phyloP scores from a whole-genome alignment of 2,888 invertebrate genomes.

The Apocheima hispidaria region DNA sequence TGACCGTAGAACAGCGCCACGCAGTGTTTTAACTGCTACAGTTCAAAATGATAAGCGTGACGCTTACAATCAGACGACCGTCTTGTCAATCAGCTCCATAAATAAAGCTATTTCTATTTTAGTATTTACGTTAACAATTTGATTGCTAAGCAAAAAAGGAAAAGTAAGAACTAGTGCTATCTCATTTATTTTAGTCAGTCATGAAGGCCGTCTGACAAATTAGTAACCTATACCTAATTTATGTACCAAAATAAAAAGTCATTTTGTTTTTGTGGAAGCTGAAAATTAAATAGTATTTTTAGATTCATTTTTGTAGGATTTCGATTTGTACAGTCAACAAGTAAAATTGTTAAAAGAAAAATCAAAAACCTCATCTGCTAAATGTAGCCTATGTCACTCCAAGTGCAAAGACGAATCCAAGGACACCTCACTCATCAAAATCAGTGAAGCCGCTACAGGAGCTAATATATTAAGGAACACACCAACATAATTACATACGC shows the following conservation, averaged over 20 bases:
- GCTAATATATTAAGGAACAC: too few relatives aligned
- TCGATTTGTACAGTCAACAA: background rate
- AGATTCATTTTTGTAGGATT: background rate
- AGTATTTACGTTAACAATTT: background rate
- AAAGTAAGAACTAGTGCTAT: background rate
- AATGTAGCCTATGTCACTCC: too few relatives aligned
- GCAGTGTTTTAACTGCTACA: too few relatives aligned
- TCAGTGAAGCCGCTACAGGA: too few relatives aligned
- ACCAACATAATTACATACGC: too few relatives aligned
- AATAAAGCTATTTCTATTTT: background rate
- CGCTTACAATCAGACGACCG: too few relatives aligned
- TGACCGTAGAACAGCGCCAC: too few relatives aligned
- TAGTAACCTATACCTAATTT: constrained; percentile 1
- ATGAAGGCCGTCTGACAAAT: background rate
- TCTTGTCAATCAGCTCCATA: too few relatives aligned
- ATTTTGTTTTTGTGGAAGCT: background rate
- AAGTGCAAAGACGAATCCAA: too few relatives aligned
- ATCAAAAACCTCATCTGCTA: too few relatives aligned
- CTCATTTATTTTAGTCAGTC: background rate
- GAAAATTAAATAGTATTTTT: background rate
- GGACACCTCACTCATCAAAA: too few relatives aligned
- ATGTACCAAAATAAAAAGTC: background rate
- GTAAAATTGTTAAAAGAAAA: background rate
- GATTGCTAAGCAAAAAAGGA: background rate
- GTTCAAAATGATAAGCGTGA: too few relatives aligned